A percentile compares a stretch with the other conserved stretches of the same genome.
phyloP scores from a whole-genome alignment of 2,888 invertebrate species.

The Caenorhabditis parvicauda region DNA sequence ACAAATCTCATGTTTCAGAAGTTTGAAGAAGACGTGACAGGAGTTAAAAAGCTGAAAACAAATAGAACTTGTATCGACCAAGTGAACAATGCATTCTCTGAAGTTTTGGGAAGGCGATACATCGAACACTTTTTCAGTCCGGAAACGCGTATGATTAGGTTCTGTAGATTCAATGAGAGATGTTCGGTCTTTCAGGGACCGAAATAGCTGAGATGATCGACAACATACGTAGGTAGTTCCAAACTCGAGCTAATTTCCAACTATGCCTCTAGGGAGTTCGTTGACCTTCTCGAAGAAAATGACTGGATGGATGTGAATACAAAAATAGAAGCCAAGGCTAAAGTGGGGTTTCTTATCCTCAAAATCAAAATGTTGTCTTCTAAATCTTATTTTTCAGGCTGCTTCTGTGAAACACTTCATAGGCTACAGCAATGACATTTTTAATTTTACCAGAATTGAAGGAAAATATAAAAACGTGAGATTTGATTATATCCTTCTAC shows the following conservation, averaged over 20 bases:
- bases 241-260: too few species aligned
- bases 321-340: slow-evolving; percentile 4
- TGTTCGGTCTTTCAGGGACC: too few species aligned
- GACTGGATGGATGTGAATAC: slow-evolving; percentile 15
- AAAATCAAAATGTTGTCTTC: not conserved
- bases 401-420: not conserved
- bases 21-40: not conserved
- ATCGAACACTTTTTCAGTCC: not conserved
- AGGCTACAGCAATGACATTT: not conserved
- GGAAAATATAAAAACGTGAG: not conserved
- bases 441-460: not conserved
- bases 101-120: not conserved
- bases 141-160: too few species aligned
- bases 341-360: slow-evolving; percentile 1
- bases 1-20: not conserved
- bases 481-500: not conserved
- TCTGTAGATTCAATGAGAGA: too few species aligned
- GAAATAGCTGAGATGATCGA: too few species aligned
- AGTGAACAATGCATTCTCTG: not conserved
- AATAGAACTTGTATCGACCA: not conserved
- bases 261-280: not conserved
- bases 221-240: too few species aligned
- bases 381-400: not conserved
- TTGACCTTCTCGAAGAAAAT: slow-evolving; percentile 7
- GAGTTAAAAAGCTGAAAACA: not conserved